Evolutionary conservation across 2,888 invertebrate species (phyloP).

Genomic region (Apomyelois bistriatella): DNA sequence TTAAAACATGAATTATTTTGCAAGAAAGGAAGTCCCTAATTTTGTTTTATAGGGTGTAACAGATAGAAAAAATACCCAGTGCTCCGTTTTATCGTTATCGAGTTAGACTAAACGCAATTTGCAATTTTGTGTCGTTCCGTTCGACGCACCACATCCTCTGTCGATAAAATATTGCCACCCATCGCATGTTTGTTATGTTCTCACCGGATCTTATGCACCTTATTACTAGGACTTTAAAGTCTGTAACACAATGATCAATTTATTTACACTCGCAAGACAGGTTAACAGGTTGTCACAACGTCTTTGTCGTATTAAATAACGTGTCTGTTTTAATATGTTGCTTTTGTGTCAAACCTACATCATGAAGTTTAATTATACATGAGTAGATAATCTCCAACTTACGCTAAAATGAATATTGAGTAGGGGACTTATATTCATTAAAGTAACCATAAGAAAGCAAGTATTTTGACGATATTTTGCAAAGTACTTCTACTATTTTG

Average conservation of each 20-base stretch:
- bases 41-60: conserved; percentile 10
- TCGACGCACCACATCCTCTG: conserved; percentile 53
- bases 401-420: too few relatives aligned
- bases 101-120: conserved; percentile 60
- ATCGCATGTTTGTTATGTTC: conserved; percentile 28
- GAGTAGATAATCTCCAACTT: background rate
- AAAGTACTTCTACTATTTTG: too few relatives aligned
- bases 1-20: background rate
- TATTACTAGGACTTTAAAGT: conserved; percentile 30
- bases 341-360: conserved; percentile 1
- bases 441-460: too few relatives aligned
- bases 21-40: conserved; percentile 3
- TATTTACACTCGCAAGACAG: conserved; percentile 24
- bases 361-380: conserved; percentile 1
- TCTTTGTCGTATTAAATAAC: conserved; percentile 31
- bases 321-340: conserved; percentile 19
- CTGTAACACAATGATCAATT: conserved; percentile 27
- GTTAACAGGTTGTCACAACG: conserved; percentile 38
- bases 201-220: conserved; percentile 26
- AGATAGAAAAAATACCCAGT: conserved; percentile 18
- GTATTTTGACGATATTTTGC: too few relatives aligned
- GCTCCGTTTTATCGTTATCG: conserved; percentile 45
- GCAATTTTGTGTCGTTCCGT: conserved; percentile 52
- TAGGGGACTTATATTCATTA: too few relatives aligned
- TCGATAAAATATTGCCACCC: conserved; percentile 47